phyloP scores from a whole-genome alignment of 2,888 invertebrate species.

The Rambutsinella grinnellia region DNA sequence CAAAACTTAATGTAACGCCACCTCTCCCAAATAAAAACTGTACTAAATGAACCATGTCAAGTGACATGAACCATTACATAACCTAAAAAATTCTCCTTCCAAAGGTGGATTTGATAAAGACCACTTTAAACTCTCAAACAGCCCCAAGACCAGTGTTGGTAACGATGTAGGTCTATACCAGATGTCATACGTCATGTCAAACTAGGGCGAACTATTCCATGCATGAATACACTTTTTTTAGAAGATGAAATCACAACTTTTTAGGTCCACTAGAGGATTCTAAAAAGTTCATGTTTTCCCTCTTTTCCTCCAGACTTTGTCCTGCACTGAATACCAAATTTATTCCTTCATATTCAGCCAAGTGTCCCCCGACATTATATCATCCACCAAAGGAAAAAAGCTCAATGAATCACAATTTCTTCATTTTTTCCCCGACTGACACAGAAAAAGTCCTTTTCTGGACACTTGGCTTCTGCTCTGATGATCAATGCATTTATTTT shows the following conservation, averaged over 20 bases:
- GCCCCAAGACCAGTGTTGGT: constrained; percentile 37
- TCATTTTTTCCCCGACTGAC: constrained; percentile 5
- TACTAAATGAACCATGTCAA: constrained; percentile 43
- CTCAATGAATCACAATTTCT: constrained; percentile 51
- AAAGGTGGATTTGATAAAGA: constrained; percentile 4
- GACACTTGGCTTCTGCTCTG: constrained; percentile 1
- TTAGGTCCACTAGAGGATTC: constrained; percentile 7
- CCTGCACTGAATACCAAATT: no score
- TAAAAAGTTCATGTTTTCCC: constrained; percentile 21
- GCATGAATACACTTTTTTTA: constrained; percentile 34
- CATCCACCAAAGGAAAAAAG: constrained; percentile 23
- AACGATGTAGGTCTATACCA: constrained; percentile 42
- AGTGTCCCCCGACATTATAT: constrained; percentile 7
- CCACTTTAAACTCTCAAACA: not conserved
- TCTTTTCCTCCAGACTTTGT: not conserved
- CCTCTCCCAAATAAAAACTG: not conserved
- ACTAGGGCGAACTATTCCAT: constrained; percentile 40
- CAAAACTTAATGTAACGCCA: not conserved
- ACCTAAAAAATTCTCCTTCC: no score
- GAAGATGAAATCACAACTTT: constrained; percentile 25
- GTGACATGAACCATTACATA: constrained; percentile 33
- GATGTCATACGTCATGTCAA: constrained; percentile 51
- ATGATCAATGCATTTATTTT: constrained; percentile 1
- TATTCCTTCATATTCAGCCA: constrained; percentile 38
- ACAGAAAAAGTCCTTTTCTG: constrained; percentile 13